phyloP scores from a whole-genome alignment of 1,140 invertebrate genomes.

The Meloidogyne chitwoodi region DNA sequence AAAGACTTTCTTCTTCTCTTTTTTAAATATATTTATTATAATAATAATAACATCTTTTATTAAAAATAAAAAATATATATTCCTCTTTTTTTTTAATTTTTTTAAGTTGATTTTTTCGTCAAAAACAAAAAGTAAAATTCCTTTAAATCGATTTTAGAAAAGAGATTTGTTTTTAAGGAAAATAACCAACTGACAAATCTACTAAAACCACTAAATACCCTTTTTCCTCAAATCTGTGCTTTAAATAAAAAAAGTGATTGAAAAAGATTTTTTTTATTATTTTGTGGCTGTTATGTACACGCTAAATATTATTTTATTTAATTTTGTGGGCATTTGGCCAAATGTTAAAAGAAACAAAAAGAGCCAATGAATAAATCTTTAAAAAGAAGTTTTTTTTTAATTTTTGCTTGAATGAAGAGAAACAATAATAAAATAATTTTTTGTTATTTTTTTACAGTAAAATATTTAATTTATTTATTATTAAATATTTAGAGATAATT shows the following conservation, averaged over 20 bases:
- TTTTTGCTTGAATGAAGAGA: neutral
- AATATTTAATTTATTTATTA: too few species aligned
- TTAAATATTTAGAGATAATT: too few species aligned
- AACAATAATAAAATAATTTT: neutral
- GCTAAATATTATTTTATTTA: neutral
- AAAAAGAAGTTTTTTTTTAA: neutral
- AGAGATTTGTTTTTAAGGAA: too few species aligned
- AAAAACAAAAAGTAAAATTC: neutral
- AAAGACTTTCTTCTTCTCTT: neutral
- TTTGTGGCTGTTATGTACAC: neutral
- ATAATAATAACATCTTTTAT: too few species aligned
- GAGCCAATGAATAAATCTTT: neutral
- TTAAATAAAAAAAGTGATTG: neutral
- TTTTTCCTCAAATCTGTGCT: neutral
- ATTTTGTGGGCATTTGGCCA: neutral
- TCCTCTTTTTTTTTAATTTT: neutral
- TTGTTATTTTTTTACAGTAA: too few species aligned
- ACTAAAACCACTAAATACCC: neutral
- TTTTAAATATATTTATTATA: too few species aligned
- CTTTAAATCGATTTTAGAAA: neutral
- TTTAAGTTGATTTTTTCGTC: neutral
- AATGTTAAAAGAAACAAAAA: neutral
- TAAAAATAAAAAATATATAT: too few species aligned
- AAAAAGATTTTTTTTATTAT: neutral
- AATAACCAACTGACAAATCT: neutral